phyloP scores from a whole-genome alignment of 2,888 invertebrate genomes.

The Metellina segmentata region DNA sequence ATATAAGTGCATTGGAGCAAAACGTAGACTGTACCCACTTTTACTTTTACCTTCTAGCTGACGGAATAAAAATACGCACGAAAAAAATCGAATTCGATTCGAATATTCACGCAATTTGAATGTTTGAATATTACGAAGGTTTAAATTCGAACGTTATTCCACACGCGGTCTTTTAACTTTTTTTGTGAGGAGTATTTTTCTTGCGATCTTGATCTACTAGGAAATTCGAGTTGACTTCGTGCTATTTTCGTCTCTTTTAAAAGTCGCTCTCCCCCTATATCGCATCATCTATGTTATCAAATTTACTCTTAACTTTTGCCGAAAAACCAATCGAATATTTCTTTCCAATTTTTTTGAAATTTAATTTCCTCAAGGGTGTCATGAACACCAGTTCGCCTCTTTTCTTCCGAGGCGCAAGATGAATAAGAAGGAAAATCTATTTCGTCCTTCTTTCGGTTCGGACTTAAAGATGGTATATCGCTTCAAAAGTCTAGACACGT shows the following conservation, averaged over 20 bases:
- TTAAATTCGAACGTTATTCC: neutral
- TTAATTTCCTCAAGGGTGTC: constrained; percentile 48
- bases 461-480: neutral
- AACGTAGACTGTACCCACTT: constrained; percentile 1
- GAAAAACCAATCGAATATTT: constrained; percentile 28
- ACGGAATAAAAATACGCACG: constrained; percentile 6
- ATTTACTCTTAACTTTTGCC: constrained; percentile 7
- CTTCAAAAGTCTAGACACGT: constrained; percentile 49
- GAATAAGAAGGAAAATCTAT: neutral
- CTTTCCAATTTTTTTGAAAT: neutral
- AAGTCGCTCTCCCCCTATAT: neutral
- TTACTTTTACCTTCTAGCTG: constrained; percentile 4
- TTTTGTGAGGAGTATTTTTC: neutral
- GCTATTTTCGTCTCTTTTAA: neutral
- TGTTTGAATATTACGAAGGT: constrained; percentile 35
- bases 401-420: constrained; percentile 1
- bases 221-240: constrained; percentile 23
- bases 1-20: neutral
- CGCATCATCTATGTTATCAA: neutral
- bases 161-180: constrained; percentile 1
- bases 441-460: neutral
- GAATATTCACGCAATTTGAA: constrained; percentile 18
- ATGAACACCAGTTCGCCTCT: constrained; percentile 10
- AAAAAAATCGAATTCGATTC: constrained; percentile 8
- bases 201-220: neutral